A percentile compares a stretch with the other conserved stretches of the same genome.
These are phyloP conservation scores for Plebejus anna DNA, from an alignment of 2,888 invertebrate species.

Conservation along the genomic window DNA sequence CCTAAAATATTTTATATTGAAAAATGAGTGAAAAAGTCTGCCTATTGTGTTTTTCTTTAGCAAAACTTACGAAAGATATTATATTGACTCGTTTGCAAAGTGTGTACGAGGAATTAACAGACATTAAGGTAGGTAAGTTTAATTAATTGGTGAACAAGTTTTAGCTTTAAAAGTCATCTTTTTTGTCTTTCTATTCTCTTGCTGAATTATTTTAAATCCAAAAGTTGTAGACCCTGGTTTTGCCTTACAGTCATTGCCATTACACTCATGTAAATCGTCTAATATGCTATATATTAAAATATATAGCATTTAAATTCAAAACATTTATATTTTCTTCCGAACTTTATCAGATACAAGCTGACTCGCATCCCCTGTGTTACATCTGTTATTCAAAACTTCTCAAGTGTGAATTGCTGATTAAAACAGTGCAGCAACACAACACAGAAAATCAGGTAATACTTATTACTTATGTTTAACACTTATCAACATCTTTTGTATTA, in stretches of 20 bases:
- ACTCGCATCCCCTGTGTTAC: background rate
- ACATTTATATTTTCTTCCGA: background rate
- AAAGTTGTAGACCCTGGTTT: no score
- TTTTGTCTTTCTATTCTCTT: no score
- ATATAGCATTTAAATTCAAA: background rate
- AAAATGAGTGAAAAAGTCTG: background rate
- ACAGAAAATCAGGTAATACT: background rate
- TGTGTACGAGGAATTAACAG: slow-evolving; percentile 5
- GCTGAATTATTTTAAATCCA: no score
- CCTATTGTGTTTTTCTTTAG: background rate
- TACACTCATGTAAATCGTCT: background rate
- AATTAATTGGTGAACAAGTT: background rate
- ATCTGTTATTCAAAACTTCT: background rate
- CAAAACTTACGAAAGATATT: background rate
- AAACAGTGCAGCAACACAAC: background rate
- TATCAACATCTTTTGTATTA: no score
- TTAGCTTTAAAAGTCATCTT: no score
- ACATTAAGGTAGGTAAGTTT: background rate
- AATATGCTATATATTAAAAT: no score
- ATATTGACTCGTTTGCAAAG: background rate
- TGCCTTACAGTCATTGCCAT: background rate
- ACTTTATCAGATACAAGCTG: background rate
- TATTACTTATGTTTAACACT: no score
- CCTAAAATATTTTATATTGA: background rate
- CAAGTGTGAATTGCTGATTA: background rate